phyloP scores from a whole-genome alignment of 2,888 invertebrate species.

The Aethes cnicana region DNA sequence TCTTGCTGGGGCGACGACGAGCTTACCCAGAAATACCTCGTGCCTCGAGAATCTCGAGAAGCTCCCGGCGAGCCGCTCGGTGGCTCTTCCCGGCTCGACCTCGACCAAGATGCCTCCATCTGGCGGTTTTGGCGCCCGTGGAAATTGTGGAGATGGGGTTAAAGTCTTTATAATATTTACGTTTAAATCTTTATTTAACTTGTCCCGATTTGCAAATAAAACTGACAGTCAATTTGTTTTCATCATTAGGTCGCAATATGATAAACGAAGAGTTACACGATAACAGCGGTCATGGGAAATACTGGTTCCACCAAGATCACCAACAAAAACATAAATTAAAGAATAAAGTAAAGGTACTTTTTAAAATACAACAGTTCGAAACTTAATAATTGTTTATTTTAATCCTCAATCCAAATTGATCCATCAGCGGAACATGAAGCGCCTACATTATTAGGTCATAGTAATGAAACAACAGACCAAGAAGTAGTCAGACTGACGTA shows the following conservation, averaged over 20 bases:
- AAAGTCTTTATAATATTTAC: constrained; percentile 34
- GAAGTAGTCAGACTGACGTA: too few species aligned
- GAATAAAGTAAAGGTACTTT: constrained; percentile 63
- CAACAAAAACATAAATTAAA: constrained; percentile 50
- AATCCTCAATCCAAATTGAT: not conserved
- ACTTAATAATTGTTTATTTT: constrained; percentile 38
- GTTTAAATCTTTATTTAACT: constrained; percentile 23
- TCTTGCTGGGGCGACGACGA: constrained; percentile 46
- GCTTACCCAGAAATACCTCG: constrained; percentile 38
- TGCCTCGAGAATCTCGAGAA: constrained; percentile 38
- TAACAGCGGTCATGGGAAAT: constrained; percentile 49
- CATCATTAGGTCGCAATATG: constrained; percentile 52
- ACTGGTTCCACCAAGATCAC: constrained; percentile 39
- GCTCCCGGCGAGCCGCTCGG: constrained; percentile 44
- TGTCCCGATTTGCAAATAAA: not conserved
- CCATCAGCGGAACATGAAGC: too few species aligned
- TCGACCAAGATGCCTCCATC: constrained; percentile 43
- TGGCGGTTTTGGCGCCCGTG: constrained; percentile 58
- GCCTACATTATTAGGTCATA: too few species aligned
- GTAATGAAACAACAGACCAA: too few species aligned
- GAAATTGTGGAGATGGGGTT: constrained; percentile 59
- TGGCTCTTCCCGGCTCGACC: constrained; percentile 42
- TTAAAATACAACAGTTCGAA: constrained; percentile 67
- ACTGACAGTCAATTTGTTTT: constrained; percentile 35
- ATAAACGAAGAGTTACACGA: constrained; percentile 54